Percentiles rank a stretch among this genome's conserved stretches.
These are phyloP conservation scores for Chorisops tibialis DNA, from an alignment of 2,888 invertebrate species.

Conservation along the genomic window DNA sequence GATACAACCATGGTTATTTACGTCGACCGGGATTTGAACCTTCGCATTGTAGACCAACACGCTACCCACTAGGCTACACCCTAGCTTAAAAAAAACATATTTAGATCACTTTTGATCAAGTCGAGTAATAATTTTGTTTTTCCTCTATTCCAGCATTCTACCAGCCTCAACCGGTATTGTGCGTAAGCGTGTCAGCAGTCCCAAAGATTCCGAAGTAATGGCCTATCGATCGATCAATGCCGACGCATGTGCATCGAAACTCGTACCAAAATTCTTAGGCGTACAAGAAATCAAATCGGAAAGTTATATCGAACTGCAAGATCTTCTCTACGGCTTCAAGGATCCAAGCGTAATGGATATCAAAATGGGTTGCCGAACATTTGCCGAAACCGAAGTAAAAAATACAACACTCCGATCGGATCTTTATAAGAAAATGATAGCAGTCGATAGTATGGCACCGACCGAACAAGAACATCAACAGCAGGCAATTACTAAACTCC, in stretches of 20 bases:
- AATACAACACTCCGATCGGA: conserved; percentile 81
- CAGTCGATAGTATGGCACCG: conserved; percentile 82
- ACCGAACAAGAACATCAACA: conserved; percentile 76
- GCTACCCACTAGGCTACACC: no score
- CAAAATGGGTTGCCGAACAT: conserved; percentile 95
- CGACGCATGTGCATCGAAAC: conserved; percentile 57
- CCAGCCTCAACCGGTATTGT: conserved; percentile 91
- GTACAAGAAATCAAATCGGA: conserved; percentile 71
- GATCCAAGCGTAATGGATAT: conserved; percentile 96
- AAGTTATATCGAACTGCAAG: conserved; percentile 93
- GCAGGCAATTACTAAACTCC: conserved; percentile 87
- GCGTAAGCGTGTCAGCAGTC: conserved; percentile 80
- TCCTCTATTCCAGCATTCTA: conserved; percentile 63
- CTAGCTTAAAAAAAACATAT: no score
- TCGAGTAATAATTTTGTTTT: not conserved
- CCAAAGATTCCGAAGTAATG: conserved; percentile 69
- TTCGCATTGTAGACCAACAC: no score
- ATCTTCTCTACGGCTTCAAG: conserved; percentile 82
- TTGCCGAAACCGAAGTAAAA: conserved; percentile 90
- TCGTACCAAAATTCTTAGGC: conserved; percentile 81
- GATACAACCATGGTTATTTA: no score
- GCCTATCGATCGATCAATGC: conserved; percentile 77
- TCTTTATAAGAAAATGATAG: conserved; percentile 93
- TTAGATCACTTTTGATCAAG: no score
- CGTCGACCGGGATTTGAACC: no score